Evolutionary conservation across 1,140 invertebrate species (phyloP), one percentile per base, ranked within the genome.

Genomic region (Macrobrachium rosenbergii): DNA sequence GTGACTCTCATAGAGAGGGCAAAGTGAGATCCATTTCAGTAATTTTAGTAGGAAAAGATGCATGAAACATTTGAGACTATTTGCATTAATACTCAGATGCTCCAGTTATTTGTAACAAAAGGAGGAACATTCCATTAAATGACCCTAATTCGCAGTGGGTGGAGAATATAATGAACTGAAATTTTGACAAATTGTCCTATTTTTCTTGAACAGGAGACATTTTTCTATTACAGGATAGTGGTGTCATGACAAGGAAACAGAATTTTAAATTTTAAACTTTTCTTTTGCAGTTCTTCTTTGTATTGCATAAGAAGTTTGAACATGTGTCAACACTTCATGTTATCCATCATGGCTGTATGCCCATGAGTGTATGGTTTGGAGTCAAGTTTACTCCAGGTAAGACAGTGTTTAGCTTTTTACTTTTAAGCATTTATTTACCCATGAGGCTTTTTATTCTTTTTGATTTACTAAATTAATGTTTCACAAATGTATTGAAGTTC

Each of bases 311-410:
- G 92, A 99, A 99, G 93, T 96, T 95, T 91, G 95, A 96, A 91
- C 97, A 99, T 91, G 96, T 98, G 82, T 97, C 97, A 16, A 97
- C 96, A 43, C 94, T 99, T 23, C 98, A 99, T 92, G 97, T 99
- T 82, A 98, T 98, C 90, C 98, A 99, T 92, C 97, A 99, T 92
- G 97, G 97, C 78, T 95, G 97, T 90, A 98, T 99, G 97, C 97
- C 98, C 14, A 95, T 98, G 92, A 96, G 95, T 12, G 96, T 98
- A 5, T 99, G 98, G 97, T 97, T 98, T 94, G 97, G 97, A n/a
- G 94, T 98, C 88, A 98, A 98, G 91, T 98, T 98, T 92, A 97
- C 97, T n/a, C 96, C 97, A 91, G 97, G 96, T 96, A 93, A 85
- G 72, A 59, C 52, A 82, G 10, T 19, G 11, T 8, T 58, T 12